These are phyloP conservation scores for Nesogale talazaci DNA, from an alignment of 2,113 vertebrate species.

Conservation along the genomic window DNA sequence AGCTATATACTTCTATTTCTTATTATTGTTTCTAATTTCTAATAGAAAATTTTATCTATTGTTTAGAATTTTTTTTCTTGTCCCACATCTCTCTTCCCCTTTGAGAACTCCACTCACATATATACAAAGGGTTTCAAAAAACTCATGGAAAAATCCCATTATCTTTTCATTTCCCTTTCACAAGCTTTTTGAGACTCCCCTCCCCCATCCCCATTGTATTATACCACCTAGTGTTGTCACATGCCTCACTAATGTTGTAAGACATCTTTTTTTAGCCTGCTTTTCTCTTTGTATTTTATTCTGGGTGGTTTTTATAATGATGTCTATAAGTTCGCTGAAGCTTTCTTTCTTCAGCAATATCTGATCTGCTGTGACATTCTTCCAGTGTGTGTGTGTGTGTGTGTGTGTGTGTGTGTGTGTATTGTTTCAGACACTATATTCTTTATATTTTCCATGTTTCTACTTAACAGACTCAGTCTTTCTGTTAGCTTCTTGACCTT, in stretches of 20 bases:
- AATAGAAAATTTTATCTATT: background rate
- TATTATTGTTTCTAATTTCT: constrained; percentile 14
- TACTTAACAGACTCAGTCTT: background rate
- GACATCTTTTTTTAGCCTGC: background rate
- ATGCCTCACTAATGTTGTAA: background rate
- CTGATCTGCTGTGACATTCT: constrained; percentile 8
- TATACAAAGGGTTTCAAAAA: background rate
- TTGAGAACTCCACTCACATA: background rate
- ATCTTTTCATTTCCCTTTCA: too few species aligned
- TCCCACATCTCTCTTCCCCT: background rate
- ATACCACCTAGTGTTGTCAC: background rate
- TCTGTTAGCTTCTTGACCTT: constrained; percentile 35
- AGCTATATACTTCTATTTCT: background rate
- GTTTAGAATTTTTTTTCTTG: background rate
- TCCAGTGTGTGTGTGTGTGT: too few species aligned
- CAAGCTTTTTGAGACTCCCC: too few species aligned
- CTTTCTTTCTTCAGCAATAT: constrained; percentile 50
- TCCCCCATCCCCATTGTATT: too few species aligned
- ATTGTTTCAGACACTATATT: background rate
- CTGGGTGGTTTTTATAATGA: background rate
- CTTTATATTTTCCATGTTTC: background rate
- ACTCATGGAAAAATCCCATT: too few species aligned
- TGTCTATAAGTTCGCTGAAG: constrained; percentile 12
- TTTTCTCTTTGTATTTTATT: constrained; percentile 8
- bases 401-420: too few species aligned